Percentiles rank a stretch among this genome's conserved stretches.
These are phyloP conservation scores for Stenichneumon culpator DNA, from an alignment of 2,888 invertebrate genomes.

Conservation along the genomic window DNA sequence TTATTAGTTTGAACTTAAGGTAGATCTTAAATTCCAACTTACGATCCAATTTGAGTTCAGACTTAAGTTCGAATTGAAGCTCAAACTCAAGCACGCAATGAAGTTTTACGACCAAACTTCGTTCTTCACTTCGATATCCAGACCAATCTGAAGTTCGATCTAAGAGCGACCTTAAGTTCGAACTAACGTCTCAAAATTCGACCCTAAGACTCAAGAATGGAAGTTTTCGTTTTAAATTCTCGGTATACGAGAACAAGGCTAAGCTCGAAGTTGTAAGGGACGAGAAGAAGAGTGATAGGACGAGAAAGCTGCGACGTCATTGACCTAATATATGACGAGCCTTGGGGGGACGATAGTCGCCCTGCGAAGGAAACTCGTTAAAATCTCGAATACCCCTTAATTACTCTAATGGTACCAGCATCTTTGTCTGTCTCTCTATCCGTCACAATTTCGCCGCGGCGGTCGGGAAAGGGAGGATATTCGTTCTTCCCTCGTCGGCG, in stretches of 20 bases:
- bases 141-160: too few relatives aligned
- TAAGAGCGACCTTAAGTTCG: too few relatives aligned
- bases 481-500: background rate
- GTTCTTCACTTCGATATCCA: too few relatives aligned
- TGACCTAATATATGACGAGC: conserved; percentile 35
- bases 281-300: background rate
- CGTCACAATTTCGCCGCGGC: conserved; percentile 6
- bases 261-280: background rate
- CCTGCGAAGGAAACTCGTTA: conserved; percentile 61
- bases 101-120: too few relatives aligned
- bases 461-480: conserved; percentile 8
- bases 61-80: too few relatives aligned
- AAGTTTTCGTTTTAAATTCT: background rate
- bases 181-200: background rate
- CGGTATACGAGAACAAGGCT: background rate
- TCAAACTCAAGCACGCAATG: too few relatives aligned
- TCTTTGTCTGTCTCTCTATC: conserved; percentile 72
- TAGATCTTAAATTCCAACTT: too few relatives aligned
- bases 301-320: conserved; percentile 43
- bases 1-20: too few relatives aligned
- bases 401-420: conserved; percentile 78
- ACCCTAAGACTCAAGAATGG: background rate
- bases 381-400: conserved; percentile 73
- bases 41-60: too few relatives aligned
- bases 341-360: background rate